Evolutionary conservation across 2,113 vertebrate genomes (phyloP), one percentile per base, ranked within the genome.

Genomic region (Muscicapa adusta): DNA sequence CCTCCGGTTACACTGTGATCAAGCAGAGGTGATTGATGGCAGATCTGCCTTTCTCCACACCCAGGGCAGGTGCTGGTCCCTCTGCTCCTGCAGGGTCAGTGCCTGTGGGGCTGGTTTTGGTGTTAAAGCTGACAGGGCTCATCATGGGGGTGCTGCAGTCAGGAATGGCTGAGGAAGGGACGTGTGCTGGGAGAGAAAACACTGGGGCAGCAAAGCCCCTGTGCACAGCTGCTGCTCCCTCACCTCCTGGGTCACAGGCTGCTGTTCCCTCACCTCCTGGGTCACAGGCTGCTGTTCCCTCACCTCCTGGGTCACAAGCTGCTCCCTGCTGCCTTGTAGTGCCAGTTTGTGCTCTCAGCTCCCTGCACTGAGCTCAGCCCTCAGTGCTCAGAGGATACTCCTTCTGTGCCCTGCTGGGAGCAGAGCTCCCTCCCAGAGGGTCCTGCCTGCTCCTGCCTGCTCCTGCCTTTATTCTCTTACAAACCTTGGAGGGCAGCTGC

Each of bases 121-220:
- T 63, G 53, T 20, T 72, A 31, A 83, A 61, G 34, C 51, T 54
- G 76, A 26, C 56, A 47, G 80, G 38, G 50, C 40, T 93, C n/a
- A 6, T 25, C 22, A 3, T 0, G 0, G 70, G 34, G 18, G n/a
- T 5, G n/a, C 50, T 43, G 38, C 0, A 2, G 29, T 26, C 1
- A 50, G 74, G 65, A 50, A 51, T 0, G 29, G 60, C 54, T 61
- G 82, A 72, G 82, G 48, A 61, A 48, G 33, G 45, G 53, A 50
- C 9, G 2, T 0, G 2, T 71, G 65, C 65, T 85, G 62, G 51
- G 17, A 28, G 31, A 29, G 53, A 31, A 54, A 17, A 29, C 28
- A 43, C 70, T 85, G 53, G 26, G 61, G 33, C 16, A 23, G 74
- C 33, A 54, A 79, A 68, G 25, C 40, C 33, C 28, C 84, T 43